These are phyloP conservation scores for Vicugna pacos DNA, from an alignment of 2,113 vertebrate genomes.

Conservation along the genomic window DNA sequence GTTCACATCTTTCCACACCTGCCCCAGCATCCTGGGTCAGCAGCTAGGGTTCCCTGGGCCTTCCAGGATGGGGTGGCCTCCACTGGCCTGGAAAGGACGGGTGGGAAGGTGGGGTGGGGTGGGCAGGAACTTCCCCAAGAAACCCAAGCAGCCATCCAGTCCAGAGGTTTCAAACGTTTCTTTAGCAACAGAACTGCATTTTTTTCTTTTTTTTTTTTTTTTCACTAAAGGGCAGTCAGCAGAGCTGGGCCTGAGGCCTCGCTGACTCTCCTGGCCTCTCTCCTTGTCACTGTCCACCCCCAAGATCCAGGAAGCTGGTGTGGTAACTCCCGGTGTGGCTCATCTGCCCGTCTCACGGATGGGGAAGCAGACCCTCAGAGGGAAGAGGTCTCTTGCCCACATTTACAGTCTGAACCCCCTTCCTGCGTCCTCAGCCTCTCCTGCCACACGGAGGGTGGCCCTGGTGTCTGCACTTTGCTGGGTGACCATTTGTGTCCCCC, in stretches of 20 bases:
- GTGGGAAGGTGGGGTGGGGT: not conserved
- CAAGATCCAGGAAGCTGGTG: not conserved
- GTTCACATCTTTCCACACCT: not conserved
- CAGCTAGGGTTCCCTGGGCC: not conserved
- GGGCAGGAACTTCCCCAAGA: not conserved
- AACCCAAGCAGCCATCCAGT: not conserved
- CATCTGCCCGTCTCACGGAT: not conserved
- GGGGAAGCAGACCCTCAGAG: not conserved
- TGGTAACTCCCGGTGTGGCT: not conserved
- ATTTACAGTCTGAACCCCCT: not conserved
- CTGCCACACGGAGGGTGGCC: not conserved
- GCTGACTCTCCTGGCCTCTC: not conserved
- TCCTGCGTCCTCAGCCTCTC: not conserved
- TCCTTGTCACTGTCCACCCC: not conserved
- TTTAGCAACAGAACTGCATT: not conserved
- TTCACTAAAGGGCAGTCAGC: too few relatives aligned
- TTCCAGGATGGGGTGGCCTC: not conserved
- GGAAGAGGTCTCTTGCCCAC: not conserved
- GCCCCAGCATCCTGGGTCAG: not conserved
- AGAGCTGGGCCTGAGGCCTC: not conserved
- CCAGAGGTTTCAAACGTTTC: not conserved
- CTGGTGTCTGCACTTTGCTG: not conserved
- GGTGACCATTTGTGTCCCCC: not conserved
- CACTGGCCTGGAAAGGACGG: not conserved
- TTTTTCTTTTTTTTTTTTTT: too few relatives aligned